phyloP scores from a whole-genome alignment of 2,888 invertebrate genomes.

The Acronicta alni region DNA sequence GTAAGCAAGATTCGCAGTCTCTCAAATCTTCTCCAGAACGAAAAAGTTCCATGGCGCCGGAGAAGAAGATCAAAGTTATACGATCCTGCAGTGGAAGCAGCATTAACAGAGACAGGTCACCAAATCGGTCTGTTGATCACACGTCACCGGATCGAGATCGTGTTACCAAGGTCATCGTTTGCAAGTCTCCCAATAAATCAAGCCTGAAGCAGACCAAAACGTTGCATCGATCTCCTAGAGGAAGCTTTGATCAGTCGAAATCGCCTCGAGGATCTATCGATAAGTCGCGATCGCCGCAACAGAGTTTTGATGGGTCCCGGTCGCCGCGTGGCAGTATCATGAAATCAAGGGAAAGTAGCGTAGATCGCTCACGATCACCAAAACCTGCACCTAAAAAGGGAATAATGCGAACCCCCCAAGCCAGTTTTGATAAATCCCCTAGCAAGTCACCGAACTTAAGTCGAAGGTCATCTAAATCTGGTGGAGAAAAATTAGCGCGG shows the following conservation, averaged over 20 bases:
- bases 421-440: conserved; percentile 85
- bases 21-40: conserved; percentile 87
- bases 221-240: conserved; percentile 86
- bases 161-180: conserved; percentile 86
- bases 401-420: conserved; percentile 87
- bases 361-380: conserved; percentile 83
- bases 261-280: conserved; percentile 90
- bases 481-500: conserved; percentile 81
- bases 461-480: conserved; percentile 80
- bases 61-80: conserved; percentile 83
- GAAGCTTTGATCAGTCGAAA: conserved; percentile 85
- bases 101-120: conserved; percentile 84
- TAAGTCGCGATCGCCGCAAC: conserved; percentile 88
- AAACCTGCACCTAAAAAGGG: conserved; percentile 86
- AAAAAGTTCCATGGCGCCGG: conserved; percentile 70
- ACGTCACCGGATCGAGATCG: conserved; percentile 81
- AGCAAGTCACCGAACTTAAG: conserved; percentile 84
- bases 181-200: conserved; percentile 86
- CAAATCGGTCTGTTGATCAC: conserved; percentile 73
- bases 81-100: conserved; percentile 88
- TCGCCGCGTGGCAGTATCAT: conserved; percentile 86
- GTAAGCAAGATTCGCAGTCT: conserved; percentile 91
- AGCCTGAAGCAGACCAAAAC: conserved; percentile 82
- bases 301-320: conserved; percentile 87
- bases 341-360: conserved; percentile 84